phyloP scores from a whole-genome alignment of 2,113 vertebrate species.

The Rostratula benghalensis region DNA sequence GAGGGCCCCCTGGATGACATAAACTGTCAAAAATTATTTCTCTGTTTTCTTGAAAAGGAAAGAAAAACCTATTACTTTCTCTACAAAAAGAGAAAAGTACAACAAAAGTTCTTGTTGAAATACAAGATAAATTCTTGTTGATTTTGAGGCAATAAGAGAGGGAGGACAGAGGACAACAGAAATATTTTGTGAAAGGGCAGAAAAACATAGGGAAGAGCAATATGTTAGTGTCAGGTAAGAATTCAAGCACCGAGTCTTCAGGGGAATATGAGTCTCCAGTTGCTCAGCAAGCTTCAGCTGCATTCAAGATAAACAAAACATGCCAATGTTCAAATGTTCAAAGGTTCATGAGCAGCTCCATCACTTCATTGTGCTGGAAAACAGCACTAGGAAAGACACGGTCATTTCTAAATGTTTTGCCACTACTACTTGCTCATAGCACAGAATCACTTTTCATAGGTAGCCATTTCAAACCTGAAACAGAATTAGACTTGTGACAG shows the following conservation, averaged over 20 bases:
- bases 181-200: neutral
- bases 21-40: neutral
- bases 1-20: neutral
- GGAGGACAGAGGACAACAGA: neutral
- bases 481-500: neutral
- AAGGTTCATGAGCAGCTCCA: rapidly evolving
- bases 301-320: neutral
- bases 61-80: neutral
- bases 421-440: neutral
- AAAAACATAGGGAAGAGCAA: neutral
- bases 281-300: neutral
- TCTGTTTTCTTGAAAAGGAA: neutral
- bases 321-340: neutral
- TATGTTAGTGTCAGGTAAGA: neutral
- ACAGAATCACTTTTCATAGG: neutral
- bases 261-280: neutral
- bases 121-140: neutral
- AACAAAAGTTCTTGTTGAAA: neutral
- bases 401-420: neutral
- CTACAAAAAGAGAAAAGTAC: neutral
- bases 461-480: neutral
- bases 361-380: neutral
- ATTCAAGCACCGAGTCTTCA: neutral
- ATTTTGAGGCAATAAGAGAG: neutral
- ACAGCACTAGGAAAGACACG: neutral